Percentiles rank a stretch among this genome's conserved stretches.
phyloP scores from a whole-genome alignment of 2,888 invertebrate species.

The Litoditis marina region DNA sequence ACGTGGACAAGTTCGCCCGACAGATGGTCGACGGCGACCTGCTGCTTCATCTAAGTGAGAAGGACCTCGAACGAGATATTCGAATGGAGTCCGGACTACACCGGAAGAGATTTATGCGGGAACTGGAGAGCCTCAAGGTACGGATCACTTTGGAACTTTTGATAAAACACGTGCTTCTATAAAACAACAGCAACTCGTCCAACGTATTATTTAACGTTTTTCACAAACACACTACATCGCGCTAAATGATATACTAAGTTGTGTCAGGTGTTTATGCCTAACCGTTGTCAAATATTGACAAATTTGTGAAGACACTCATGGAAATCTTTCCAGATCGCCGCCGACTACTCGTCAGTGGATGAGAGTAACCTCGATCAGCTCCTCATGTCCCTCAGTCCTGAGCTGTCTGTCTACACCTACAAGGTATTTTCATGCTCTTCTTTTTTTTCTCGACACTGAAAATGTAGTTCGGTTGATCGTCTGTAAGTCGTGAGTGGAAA shows the following conservation, averaged over 20 bases:
- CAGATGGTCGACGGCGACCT: slow-evolving; percentile 95
- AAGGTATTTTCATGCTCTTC: too few relatives aligned
- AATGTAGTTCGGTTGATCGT: too few relatives aligned
- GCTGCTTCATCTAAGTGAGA: slow-evolving; percentile 83
- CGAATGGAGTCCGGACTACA: slow-evolving; percentile 87
- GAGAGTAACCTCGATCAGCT: slow-evolving; percentile 60
- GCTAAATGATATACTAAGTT: too few relatives aligned
- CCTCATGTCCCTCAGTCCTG: slow-evolving; percentile 58
- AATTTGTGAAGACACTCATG: neutral
- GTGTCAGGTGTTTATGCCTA: too few relatives aligned
- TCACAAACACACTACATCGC: too few relatives aligned
- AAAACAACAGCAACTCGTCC: too few relatives aligned
- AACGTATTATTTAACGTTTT: too few relatives aligned
- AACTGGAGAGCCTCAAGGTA: slow-evolving; percentile 58
- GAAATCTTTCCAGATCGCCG: slow-evolving; percentile 48
- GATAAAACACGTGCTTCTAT: too few relatives aligned
- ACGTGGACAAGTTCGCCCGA: slow-evolving; percentile 78
- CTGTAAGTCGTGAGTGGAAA: too few relatives aligned
- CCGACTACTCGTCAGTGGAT: slow-evolving; percentile 59
- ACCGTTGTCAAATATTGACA: neutral
- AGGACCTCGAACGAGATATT: slow-evolving; percentile 86
- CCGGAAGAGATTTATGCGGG: slow-evolving; percentile 69
- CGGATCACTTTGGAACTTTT: neutral
- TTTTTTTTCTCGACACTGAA: too few relatives aligned
- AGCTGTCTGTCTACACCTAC: slow-evolving; percentile 87